These are phyloP conservation scores for Coenonympha arcania DNA, from an alignment of 2,888 invertebrate genomes.

Conservation along the genomic window DNA sequence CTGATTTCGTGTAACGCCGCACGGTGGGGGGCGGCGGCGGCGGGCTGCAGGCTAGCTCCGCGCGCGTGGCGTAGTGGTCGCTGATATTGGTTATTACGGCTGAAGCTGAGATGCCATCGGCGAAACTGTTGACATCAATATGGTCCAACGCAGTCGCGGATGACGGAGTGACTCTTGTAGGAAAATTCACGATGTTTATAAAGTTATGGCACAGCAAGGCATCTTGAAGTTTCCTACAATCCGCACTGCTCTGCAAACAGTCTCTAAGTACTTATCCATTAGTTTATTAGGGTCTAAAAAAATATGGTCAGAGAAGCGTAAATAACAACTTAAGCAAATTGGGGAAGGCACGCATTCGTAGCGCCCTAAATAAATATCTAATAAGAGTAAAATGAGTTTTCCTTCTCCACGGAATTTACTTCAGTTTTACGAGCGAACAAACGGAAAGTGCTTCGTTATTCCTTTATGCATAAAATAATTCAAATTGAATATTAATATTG, in stretches of 20 bases:
- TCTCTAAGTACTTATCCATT: background rate
- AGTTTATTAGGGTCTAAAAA: background rate
- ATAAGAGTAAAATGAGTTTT: constrained; percentile 25
- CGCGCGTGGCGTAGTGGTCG: no score
- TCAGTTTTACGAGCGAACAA: constrained; percentile 23
- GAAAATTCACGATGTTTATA: no score
- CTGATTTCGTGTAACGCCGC: no score
- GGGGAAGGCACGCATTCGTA: constrained; percentile 9
- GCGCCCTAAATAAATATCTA: constrained; percentile 24
- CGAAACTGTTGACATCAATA: no score
- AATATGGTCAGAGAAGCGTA: background rate
- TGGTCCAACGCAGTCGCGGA: no score
- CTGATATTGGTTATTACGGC: no score
- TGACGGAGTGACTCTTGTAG: no score
- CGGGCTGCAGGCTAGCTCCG: no score
- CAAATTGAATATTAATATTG: background rate
- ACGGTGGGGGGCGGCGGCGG: no score
- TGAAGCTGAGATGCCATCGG: no score
- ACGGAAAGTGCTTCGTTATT: constrained; percentile 7
- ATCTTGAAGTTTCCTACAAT: background rate
- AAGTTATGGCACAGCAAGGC: no score
- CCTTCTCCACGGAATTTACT: constrained; percentile 16
- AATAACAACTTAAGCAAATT: background rate
- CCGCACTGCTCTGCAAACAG: no score
- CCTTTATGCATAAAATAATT: constrained; percentile 9